Evolutionary conservation across 92 coral and sea anemone genomes (phyloP), one percentile per base, ranked within the genome.

Genomic region (Epizoanthus ramosus): DNA sequence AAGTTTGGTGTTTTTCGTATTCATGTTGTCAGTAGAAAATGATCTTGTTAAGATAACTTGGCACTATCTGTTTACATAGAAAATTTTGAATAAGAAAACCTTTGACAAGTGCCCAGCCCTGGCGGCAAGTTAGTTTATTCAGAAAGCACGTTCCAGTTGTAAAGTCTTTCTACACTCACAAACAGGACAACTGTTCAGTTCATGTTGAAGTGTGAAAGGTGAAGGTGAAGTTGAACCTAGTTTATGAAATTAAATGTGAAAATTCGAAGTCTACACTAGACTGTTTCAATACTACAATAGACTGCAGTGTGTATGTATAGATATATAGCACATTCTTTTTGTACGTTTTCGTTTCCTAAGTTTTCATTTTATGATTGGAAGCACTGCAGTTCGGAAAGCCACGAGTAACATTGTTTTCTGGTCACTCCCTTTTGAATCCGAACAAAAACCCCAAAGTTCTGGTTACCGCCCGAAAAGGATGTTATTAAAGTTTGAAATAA

Each of bases 301-400:
- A 50, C 54, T 50, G 14, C 50, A 8, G 9, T 9, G 14, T 50
- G 43, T 50, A 1, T 47, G 53, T 47, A 4, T 10, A 1, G 6
- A 10, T 50, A 50, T 50, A 13, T 9, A 50, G 0, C 15, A 50
- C 23, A 56, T 68, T 56, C 21, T 8, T 54, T 52, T 53, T 56
- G 43, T 75, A 18, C 85, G 58, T 68, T 68, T 50, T 50, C 54
- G 54, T 50, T 9, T 50, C 54, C 54, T 50, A 50, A 10, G 54
- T 12, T 50, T 50, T 50, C 13, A 50, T 7, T 43, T 43, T 43
- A 43, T 50, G 54, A 13, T 50, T 50, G 14, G 54, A 50, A 9
- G 13, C 54, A 50, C 54, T 50, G 54, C 54, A 50, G 54, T 10
- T 12, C 10, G 54, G 54, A 12, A 50, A 50, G 54, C 10, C 54